These are phyloP conservation scores for Euplagia quadripunctaria DNA, from an alignment of 2,888 invertebrate genomes.

Conservation along the genomic window DNA sequence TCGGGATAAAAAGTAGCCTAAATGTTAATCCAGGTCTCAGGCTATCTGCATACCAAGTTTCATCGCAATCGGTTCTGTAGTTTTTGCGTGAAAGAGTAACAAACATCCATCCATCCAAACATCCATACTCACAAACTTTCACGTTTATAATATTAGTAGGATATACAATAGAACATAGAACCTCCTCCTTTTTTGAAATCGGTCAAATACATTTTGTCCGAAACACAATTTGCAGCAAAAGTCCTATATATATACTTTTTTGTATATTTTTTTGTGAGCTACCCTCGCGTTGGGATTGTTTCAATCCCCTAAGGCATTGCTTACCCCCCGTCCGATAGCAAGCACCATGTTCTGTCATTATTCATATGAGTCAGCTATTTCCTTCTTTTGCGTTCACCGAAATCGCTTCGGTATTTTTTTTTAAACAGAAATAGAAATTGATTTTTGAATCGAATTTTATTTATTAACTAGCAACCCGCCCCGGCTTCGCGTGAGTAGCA, in stretches of 20 bases:
- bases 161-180: too few species aligned
- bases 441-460: constrained; percentile 4
- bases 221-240: not conserved
- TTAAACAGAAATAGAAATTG: not conserved
- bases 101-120: too few species aligned
- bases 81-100: too few species aligned
- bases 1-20: too few species aligned
- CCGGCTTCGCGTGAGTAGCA: too few species aligned
- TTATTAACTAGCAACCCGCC: too few species aligned
- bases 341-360: constrained; percentile 55
- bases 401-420: constrained; percentile 16
- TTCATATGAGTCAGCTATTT: constrained; percentile 65
- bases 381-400: constrained; percentile 19
- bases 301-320: constrained; percentile 38
- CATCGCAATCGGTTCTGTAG: too few species aligned
- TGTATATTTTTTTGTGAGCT: constrained; percentile 10
- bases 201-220: not conserved
- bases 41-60: too few species aligned
- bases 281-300: constrained; percentile 40
- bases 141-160: too few species aligned
- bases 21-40: too few species aligned
- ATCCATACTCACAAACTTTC: too few species aligned
- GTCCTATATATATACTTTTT: constrained; percentile 8
- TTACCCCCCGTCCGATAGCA: constrained; percentile 32
- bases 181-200: too few species aligned